phyloP scores from a whole-genome alignment of 2,797 vertebrate genomes.

The Botia almorhae region DNA sequence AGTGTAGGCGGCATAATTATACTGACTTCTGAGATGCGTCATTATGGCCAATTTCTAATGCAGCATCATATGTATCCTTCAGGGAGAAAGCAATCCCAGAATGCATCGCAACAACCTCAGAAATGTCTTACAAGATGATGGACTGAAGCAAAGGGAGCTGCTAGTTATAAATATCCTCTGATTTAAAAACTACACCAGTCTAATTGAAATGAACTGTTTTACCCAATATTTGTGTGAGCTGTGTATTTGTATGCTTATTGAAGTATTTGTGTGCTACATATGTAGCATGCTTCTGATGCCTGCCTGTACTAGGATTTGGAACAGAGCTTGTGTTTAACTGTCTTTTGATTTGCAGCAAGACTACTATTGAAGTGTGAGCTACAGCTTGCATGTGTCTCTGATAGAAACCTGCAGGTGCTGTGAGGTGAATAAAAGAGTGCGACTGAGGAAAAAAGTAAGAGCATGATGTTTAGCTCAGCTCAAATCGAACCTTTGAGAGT shows the following conservation, averaged over 20 bases:
- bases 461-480: neutral
- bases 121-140: neutral
- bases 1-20: neutral
- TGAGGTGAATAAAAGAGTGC: neutral
- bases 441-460: neutral
- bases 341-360: neutral
- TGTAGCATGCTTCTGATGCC: too few species aligned
- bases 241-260: too few species aligned
- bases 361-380: neutral
- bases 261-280: too few species aligned
- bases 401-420: neutral
- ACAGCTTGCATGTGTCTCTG: neutral
- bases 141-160: neutral
- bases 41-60: neutral
- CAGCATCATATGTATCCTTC: neutral
- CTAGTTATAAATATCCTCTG: too few species aligned
- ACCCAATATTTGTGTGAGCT: too few species aligned
- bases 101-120: neutral
- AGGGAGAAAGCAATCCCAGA: neutral
- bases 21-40: neutral
- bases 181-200: too few species aligned
- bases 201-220: neutral
- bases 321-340: neutral
- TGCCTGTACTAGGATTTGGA: too few species aligned
- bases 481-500: constrained; percentile 7